Base-by-base conservation (phyloP, 2,113 vertebrate species). In the Erythrolamprus reginae region DNA sequence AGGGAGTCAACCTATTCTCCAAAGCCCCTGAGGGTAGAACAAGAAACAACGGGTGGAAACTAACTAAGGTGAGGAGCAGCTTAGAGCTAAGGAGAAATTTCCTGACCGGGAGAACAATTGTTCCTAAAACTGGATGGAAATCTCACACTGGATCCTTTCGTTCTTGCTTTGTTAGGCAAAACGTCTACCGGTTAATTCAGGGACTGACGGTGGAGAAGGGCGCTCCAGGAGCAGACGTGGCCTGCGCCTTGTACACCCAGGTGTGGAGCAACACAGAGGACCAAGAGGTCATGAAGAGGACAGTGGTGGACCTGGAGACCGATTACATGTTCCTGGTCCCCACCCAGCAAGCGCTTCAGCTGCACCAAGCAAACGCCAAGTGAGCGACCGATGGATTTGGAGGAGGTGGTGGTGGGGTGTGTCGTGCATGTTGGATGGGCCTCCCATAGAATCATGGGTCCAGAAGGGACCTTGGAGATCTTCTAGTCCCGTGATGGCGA, bases 301-400 rank as follows among this genome's bases (percentile, higher is more conserved):
- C 99, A 0, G 93, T 98, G 45, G 97, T 99, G 90, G 96, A 96
- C 0, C 83, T 99, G 4, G 92, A 96, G 92, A 99, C 98, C 0
- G 99, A 99, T 93, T 96, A 97, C 93, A 97, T 98, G 90, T 99
- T 99, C 96, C 96, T 99, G 93, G 86, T 98, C 24, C 98, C 99
- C 52, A 98, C 97, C 0, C 96, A 99, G 96, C 65, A 87, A 4
- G 51, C 98, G 0, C 95, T 99, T 70, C 97, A 98, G 24, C 97
- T 98, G 93, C 99, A 99, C 82, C 86, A 93, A 58, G 33, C 95
- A 85, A 93, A 98, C 0, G 97, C 98, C 92, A 96, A n/a, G 99
- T 99, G 90, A 98, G 98, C 85, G 7, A 2, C 9, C n/a, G 13
- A 23, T 3, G 48, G 28, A 1, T 26, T 51, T 5, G 33, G 65